These are phyloP conservation scores for Crossaster papposus DNA, from an alignment of 53 echinoderm and acorn worm genomes.

Conservation along the genomic window DNA sequence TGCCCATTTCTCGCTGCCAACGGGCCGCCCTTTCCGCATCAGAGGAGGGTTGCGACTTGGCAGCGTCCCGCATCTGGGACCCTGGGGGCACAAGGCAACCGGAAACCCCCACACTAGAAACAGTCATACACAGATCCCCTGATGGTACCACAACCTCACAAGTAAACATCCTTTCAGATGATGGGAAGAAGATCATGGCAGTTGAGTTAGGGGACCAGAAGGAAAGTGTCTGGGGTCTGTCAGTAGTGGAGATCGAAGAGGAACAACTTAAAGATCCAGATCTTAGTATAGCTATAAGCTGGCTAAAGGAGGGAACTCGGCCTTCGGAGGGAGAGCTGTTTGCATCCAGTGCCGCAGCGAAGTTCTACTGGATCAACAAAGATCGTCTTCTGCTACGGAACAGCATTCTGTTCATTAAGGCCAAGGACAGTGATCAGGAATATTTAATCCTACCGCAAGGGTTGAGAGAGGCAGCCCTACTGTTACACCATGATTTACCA, in stretches of 20 bases:
- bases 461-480: constrained; percentile 10
- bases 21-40: not conserved
- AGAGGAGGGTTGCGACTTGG: not conserved
- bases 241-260: not conserved
- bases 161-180: constrained; percentile 12
- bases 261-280: constrained; percentile 6
- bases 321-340: not conserved
- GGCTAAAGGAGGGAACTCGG: not conserved
- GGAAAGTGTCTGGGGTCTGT: not conserved
- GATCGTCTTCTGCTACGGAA: no score
- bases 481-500: constrained; percentile 21
- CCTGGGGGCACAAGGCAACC: not conserved
- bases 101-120: constrained; percentile 16
- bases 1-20: constrained; percentile 26
- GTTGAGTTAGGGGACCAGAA: not conserved
- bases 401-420: constrained; percentile 1
- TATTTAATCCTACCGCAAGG: constrained; percentile 3
- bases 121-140: constrained; percentile 17
- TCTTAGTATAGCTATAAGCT: not conserved
- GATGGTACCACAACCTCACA: constrained; percentile 30
- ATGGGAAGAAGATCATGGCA: constrained; percentile 14
- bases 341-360: no score
- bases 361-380: no score
- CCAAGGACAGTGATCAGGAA: not conserved
- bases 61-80: constrained; percentile 32